A percentile compares a stretch with the other conserved stretches of the same genome.
Conservation (phyloP, 2,888 invertebrate genomes). For the Amphipyra tragopoginis region DNA sequence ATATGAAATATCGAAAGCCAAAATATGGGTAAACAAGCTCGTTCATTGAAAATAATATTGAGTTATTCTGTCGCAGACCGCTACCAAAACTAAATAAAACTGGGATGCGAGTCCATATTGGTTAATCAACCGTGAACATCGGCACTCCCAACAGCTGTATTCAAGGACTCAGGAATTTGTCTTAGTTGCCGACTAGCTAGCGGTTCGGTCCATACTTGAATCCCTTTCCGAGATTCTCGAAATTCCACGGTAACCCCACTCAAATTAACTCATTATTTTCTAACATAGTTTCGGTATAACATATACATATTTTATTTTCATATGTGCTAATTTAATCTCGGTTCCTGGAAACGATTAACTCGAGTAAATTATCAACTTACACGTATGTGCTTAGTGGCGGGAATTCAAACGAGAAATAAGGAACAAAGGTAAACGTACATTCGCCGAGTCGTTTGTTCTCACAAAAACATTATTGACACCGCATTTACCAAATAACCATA, state of each 20-base stretch:
- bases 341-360: not conserved
- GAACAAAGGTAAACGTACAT: not conserved
- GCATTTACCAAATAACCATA: constrained; percentile 39
- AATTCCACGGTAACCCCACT: constrained; percentile 70
- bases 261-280: constrained; percentile 78
- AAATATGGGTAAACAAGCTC: constrained; percentile 60
- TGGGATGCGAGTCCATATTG: constrained; percentile 23
- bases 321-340: not conserved
- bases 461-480: constrained; percentile 29
- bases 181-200: constrained; percentile 68
- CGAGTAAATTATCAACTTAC: too few relatives aligned
- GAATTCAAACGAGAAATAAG: not conserved
- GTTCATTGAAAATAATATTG: constrained; percentile 52
- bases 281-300: constrained; percentile 65
- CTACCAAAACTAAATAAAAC: constrained; percentile 45
- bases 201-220: constrained; percentile 67
- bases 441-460: constrained; percentile 6
- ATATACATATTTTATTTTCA: constrained; percentile 7
- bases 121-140: constrained; percentile 51
- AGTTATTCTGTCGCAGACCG: constrained; percentile 35
- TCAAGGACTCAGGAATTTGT: constrained; percentile 62
- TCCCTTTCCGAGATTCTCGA: constrained; percentile 70
- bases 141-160: constrained; percentile 49
- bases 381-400: too few relatives aligned
- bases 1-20: constrained; percentile 65